These are phyloP conservation scores for Nannoperca australis DNA, from an alignment of 2,797 vertebrate genomes.

Conservation along the genomic window DNA sequence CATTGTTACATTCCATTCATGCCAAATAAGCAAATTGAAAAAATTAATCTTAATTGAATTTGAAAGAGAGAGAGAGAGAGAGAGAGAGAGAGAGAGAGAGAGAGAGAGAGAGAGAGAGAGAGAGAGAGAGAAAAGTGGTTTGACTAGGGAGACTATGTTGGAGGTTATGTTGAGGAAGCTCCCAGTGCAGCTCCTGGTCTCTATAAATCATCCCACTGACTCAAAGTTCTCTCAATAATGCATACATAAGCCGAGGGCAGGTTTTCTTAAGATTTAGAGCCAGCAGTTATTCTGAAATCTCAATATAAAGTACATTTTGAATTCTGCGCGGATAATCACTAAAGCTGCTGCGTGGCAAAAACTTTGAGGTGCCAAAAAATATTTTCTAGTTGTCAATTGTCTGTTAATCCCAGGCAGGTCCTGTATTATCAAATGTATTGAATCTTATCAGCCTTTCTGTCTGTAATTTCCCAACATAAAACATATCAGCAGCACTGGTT, in stretches of 20 bases:
- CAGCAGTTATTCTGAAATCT: conserved; percentile 60
- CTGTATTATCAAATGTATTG: conserved; percentile 14
- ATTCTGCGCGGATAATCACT: conserved; percentile 47
- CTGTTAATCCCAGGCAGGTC: conserved; percentile 36
- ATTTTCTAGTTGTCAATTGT: conserved; percentile 38
- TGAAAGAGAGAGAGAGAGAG: neutral
- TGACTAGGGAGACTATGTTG: conserved; percentile 49
- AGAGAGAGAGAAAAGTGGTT: conserved; percentile 30
- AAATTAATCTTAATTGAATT: too few species aligned
- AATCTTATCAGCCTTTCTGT: conserved; percentile 15
- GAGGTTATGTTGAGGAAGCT: conserved; percentile 51
- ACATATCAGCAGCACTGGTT: conserved; percentile 15
- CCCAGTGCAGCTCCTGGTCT: conserved; percentile 49
- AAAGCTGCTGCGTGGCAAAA: conserved; percentile 48
- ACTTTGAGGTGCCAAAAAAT: conserved; percentile 25
- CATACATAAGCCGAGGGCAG: conserved; percentile 59
- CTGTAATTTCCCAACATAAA: conserved; percentile 36
- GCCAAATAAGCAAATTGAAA: too few species aligned
- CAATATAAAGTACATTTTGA: conserved; percentile 68
- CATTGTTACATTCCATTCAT: too few species aligned
- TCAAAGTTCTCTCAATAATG: conserved; percentile 66
- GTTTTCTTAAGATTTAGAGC: conserved; percentile 69
- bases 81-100: conserved; percentile 6
- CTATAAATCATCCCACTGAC: conserved; percentile 68
- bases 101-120: neutral